Conservation (phyloP, 2,797 vertebrate species). For the Falco concolor region DNA sequence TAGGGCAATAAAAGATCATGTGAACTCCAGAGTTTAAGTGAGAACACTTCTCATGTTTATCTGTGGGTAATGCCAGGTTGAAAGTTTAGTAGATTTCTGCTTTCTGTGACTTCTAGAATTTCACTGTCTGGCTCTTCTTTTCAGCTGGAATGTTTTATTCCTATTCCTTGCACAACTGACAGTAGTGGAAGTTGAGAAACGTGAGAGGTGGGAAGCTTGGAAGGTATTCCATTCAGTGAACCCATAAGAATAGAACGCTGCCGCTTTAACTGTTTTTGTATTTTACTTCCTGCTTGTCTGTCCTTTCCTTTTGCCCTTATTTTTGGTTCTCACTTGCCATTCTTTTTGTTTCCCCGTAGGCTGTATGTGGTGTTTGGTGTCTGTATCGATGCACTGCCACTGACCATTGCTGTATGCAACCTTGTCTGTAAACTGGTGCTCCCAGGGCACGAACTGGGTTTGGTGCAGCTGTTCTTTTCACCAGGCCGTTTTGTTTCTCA, state of each 20-base stretch:
- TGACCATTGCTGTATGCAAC: neutral
- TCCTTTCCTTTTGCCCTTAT: neutral
- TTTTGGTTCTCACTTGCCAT: neutral
- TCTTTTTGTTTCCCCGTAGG: neutral
- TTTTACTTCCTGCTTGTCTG: neutral
- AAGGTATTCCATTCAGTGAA: neutral
- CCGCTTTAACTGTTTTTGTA: neutral
- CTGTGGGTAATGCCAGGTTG: neutral
- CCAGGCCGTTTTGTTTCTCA: neutral
- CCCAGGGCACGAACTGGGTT: neutral
- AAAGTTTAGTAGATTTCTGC: neutral
- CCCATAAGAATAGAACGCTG: neutral
- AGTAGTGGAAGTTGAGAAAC: constrained; percentile 4
- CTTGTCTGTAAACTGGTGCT: neutral
- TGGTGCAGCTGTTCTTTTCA: neutral
- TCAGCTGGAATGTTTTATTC: constrained; percentile 21
- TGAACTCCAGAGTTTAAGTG: neutral
- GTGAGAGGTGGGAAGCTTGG: constrained; percentile 2
- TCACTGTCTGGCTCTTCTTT: constrained; percentile 28
- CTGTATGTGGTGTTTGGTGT: neutral
- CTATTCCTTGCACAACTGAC: constrained; percentile 3
- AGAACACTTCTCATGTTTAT: neutral
- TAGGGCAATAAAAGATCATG: neutral
- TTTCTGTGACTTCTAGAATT: constrained; percentile 17
- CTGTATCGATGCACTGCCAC: neutral